phyloP scores from a whole-genome alignment of 2,797 vertebrate genomes.

The Macrochelys suwanniensis region DNA sequence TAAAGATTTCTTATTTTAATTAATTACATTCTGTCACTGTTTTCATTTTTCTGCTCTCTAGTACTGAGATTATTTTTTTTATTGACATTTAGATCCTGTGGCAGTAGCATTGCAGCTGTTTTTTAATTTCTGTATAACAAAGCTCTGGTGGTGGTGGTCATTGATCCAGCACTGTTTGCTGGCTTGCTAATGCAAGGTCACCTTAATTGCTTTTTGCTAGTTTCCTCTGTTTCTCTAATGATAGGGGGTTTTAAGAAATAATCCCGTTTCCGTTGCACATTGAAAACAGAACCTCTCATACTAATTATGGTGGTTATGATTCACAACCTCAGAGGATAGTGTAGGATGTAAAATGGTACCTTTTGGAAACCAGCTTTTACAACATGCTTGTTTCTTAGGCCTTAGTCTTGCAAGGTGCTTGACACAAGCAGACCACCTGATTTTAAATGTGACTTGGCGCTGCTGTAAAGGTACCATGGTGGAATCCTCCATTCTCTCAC shows the following conservation, averaged over 20 bases:
- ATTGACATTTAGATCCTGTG: neutral
- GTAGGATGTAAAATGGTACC: neutral
- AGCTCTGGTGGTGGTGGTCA: neutral
- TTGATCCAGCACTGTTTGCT: neutral
- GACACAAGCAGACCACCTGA: neutral
- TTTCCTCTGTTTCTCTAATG: conserved; percentile 20
- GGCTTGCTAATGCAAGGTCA: neutral
- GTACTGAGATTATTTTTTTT: too few species aligned
- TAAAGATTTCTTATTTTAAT: neutral
- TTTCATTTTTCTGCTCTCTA: neutral
- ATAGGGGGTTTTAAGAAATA: neutral
- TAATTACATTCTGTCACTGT: neutral
- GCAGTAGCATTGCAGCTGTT: neutral
- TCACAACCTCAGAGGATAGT: neutral
- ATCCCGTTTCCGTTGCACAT: neutral
- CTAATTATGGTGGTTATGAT: conserved; percentile 9
- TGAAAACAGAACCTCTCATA: neutral
- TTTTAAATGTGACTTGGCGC: neutral
- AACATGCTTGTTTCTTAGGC: neutral
- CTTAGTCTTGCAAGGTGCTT: neutral
- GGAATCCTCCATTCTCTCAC: neutral
- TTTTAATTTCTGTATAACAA: neutral
- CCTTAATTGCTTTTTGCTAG: neutral
- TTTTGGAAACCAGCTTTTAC: too few species aligned
- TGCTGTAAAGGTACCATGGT: neutral